These are phyloP conservation scores for Naso thynnoides DNA, from an alignment of 2,797 vertebrate genomes.

Conservation along the genomic window DNA sequence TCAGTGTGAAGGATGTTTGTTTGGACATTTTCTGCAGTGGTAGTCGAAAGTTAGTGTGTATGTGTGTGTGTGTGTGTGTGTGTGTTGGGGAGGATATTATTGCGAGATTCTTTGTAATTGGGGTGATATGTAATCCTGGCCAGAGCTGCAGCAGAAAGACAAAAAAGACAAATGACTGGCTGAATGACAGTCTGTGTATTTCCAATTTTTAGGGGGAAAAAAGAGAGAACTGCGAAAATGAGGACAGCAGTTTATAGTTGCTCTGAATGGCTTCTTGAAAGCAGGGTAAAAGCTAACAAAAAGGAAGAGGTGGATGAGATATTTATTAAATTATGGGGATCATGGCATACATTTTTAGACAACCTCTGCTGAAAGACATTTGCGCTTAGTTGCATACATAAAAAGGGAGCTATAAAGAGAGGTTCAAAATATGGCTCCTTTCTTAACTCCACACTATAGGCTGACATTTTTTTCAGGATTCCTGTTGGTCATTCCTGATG, in stretches of 20 bases:
- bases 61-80: conserved; percentile 29
- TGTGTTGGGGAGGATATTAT: conserved; percentile 48
- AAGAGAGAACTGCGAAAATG: conserved; percentile 21
- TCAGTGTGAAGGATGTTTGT: conserved; percentile 64
- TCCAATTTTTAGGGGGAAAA: conserved; percentile 19
- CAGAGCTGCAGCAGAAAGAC: conserved; percentile 41
- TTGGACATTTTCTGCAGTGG: conserved; percentile 61
- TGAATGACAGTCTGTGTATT: conserved; percentile 44
- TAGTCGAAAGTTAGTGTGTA: conserved; percentile 23
- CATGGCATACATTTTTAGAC: neutral
- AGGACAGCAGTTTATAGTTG: neutral
- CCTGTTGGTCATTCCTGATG: too few relatives aligned
- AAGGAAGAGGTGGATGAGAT: neutral
- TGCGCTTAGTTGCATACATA: neutral
- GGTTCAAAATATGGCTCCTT: neutral
- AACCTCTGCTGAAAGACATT: conserved; percentile 7
- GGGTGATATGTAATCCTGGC: conserved; percentile 57
- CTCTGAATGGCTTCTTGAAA: neutral
- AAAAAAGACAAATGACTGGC: conserved; percentile 49
- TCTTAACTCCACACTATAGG: neutral
- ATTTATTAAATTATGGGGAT: neutral
- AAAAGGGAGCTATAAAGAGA: neutral
- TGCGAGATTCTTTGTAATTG: conserved; percentile 50
- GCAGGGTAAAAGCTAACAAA: neutral
- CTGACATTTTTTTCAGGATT: too few relatives aligned